phyloP scores from a whole-genome alignment of 2,797 vertebrate species.

The Sciurus vulgaris region DNA sequence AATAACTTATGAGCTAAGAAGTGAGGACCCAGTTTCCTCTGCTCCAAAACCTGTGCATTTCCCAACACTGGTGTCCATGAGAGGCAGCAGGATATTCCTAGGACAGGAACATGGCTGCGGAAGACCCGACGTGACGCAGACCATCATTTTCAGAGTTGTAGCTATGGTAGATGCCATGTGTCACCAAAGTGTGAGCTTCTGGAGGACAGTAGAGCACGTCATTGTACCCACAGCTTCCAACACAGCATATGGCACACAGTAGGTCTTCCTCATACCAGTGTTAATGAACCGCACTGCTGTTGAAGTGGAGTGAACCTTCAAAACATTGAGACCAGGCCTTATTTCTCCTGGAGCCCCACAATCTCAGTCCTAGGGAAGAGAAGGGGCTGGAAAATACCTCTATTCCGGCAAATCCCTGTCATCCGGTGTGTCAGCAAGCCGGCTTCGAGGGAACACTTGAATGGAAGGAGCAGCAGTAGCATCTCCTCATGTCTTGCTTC shows the following conservation, averaged over 20 bases:
- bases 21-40: not conserved
- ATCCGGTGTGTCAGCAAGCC: no score
- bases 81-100: no score
- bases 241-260: not conserved
- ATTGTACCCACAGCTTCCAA: not conserved
- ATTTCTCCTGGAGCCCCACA: not conserved
- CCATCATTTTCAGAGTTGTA: not conserved
- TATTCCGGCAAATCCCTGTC: no score
- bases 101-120: not conserved
- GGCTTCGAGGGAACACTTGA: not conserved
- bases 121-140: no score
- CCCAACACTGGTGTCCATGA: fast-evolving
- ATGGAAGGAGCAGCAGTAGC: fast-evolving
- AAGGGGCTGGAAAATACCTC: fast-evolving
- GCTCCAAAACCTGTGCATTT: not conserved
- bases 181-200: not conserved
- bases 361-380: not conserved
- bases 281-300: fast-evolving
- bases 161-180: not conserved
- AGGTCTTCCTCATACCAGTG: not conserved
- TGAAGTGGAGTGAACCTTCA: not conserved
- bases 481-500: not conserved
- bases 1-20: not conserved
- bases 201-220: not conserved
- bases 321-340: not conserved